Evolutionary conservation across 2,113 vertebrate genomes (phyloP).

Genomic region (Gavia stellata): DNA sequence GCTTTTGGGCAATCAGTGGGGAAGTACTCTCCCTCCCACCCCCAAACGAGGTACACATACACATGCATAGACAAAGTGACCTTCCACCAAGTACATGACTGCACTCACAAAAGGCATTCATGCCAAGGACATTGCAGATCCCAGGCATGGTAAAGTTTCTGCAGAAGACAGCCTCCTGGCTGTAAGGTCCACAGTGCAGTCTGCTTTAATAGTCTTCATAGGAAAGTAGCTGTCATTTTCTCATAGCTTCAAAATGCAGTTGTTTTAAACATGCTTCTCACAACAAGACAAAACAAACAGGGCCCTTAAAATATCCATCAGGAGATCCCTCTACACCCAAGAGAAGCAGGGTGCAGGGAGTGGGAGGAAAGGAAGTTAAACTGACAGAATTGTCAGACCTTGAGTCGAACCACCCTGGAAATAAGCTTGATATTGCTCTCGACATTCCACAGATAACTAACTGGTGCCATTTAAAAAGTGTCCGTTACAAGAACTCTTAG

Average conservation of each 20-base stretch:
- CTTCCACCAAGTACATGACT: background rate
- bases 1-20: background rate
- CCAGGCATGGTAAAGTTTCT: background rate
- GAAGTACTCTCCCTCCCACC: background rate
- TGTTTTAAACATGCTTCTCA: background rate
- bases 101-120: background rate
- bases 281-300: background rate
- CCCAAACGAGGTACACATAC: background rate
- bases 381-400: background rate
- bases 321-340: background rate
- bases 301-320: background rate
- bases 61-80: background rate
- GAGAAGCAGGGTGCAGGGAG: fast-evolving
- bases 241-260: background rate
- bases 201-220: background rate
- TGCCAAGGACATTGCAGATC: background rate
- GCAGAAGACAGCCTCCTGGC: background rate
- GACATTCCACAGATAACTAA: background rate
- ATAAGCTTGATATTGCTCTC: background rate
- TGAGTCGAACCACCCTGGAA: background rate
- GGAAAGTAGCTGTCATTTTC: background rate
- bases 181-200: background rate
- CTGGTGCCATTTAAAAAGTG: background rate
- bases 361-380: background rate
- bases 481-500: background rate